These are phyloP conservation scores for Dromococcyx pavoninus DNA, from an alignment of 2,797 vertebrate species.

Conservation along the genomic window DNA sequence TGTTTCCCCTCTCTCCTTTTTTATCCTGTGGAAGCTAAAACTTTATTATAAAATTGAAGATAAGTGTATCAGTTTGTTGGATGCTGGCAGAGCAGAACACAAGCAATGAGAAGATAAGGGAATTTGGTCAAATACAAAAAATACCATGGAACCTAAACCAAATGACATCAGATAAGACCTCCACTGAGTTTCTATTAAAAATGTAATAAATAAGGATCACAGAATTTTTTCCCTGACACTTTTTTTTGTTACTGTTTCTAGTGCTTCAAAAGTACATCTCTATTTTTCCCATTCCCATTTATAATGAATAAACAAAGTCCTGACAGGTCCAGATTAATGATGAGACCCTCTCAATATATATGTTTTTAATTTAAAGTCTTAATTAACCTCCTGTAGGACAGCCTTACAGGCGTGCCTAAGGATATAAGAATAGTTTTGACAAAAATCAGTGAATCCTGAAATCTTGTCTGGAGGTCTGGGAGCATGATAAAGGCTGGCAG, in stretches of 20 bases:
- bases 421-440: not conserved
- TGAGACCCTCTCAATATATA: not conserved
- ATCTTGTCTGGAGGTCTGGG: not conserved
- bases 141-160: constrained; percentile 74
- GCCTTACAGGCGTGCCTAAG: not conserved
- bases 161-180: constrained; percentile 79
- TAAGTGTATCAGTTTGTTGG: constrained; percentile 76
- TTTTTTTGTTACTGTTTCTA: constrained; percentile 52
- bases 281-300: not conserved
- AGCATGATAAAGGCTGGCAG: not conserved
- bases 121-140: constrained; percentile 79
- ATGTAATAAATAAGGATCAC: constrained; percentile 78
- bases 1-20: constrained; percentile 23
- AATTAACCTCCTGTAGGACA: not conserved
- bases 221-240: not conserved
- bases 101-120: constrained; percentile 78
- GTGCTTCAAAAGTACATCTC: constrained; percentile 24
- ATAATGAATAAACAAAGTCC: not conserved
- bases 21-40: constrained; percentile 68
- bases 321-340: not conserved
- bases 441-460: not conserved
- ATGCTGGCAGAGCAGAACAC: constrained; percentile 73
- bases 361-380: not conserved
- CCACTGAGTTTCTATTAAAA: constrained; percentile 79
- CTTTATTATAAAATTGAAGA: constrained; percentile 80